Percentiles rank a stretch among this genome's conserved stretches.
Evolutionary conservation across 2,113 vertebrate genomes (phyloP).

Genomic region (Thryonomys swinderianus): DNA sequence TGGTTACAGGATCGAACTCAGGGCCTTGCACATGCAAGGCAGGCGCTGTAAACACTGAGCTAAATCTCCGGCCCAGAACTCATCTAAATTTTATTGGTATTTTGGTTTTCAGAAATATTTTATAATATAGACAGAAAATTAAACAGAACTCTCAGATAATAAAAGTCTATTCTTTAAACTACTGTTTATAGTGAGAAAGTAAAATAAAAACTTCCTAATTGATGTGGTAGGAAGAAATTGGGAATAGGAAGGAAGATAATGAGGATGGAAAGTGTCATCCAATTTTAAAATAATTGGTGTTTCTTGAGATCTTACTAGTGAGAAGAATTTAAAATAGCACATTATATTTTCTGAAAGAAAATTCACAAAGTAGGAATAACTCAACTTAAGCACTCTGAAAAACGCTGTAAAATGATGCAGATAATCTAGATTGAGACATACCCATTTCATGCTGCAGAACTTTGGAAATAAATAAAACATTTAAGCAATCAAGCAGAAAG

Average conservation of each 20-base stretch:
- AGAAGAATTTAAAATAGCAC: not conserved
- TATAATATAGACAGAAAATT: not conserved
- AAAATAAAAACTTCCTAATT: not conserved
- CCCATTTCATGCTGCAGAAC: not conserved
- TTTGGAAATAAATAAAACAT: constrained; percentile 28
- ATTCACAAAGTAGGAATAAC: constrained; percentile 24
- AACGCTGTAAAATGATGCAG: not conserved
- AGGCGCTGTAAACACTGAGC: too few species aligned
- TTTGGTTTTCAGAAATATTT: not conserved
- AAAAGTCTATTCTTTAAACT: not conserved
- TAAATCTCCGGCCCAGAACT: too few species aligned
- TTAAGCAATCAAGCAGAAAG: not conserved
- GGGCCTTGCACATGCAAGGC: too few species aligned
- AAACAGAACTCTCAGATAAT: too few species aligned
- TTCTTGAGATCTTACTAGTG: not conserved
- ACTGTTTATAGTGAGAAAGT: not conserved
- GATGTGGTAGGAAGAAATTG: not conserved
- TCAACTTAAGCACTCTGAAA: not conserved
- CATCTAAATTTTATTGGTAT: not conserved
- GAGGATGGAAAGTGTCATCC: not conserved
- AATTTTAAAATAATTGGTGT: not conserved
- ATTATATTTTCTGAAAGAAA: constrained; percentile 24
- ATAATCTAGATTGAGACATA: not conserved
- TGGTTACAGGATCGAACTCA: too few species aligned
- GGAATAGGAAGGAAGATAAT: not conserved